Base-by-base conservation (phyloP, 1,140 invertebrate genomes). In the Drosophila takahashii region DNA sequence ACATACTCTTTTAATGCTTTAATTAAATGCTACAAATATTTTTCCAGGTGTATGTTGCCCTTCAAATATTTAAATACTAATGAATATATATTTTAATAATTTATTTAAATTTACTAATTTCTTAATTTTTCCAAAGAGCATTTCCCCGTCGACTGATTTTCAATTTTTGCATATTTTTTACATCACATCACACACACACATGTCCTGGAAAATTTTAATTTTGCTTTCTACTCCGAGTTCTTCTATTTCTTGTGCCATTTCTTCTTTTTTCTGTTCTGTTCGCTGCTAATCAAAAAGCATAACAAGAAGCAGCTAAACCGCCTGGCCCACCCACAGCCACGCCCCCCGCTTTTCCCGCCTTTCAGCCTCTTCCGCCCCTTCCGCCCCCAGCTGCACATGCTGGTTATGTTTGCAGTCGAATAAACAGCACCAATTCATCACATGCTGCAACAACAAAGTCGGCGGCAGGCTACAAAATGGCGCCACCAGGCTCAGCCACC, bases 381-480 rank as follows among this genome's bases (percentile, higher is more conserved):
- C 56, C 32, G 15, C 62, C 10, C 41, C 18, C 56, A 42, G 15
- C 62, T 86, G 65, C 70, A 77, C 71, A 78, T 83, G 67, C 70
- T 72, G 83, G 81, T 86, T 87, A 79, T 86, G 81, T 83, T 86
- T 86, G 81, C 81, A 87, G 79, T 86, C 83, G 81, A 87, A 86
- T 86, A 86, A 87, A 86, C 84, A 86, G 84, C 83, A 86, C 79
- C 83, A 87, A 87, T 87, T 89, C 83, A 87, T 83, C 83, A 87
- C 84, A 87, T 66, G 81, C 66, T 64, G 71, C 76, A 67, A 45
- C 41, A 42, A 36, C 56, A 58, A 53, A 22, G 22, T 22, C 34
- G 59, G 26, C 27, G 7, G 27, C 47, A 69, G 26, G 48, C 64
- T 53, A 53, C 52, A 77, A 61, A 70, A 61, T 53, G 58, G 47